Conservation (phyloP, 1,140 invertebrate genomes). For the Heliothis virescens region DNA sequence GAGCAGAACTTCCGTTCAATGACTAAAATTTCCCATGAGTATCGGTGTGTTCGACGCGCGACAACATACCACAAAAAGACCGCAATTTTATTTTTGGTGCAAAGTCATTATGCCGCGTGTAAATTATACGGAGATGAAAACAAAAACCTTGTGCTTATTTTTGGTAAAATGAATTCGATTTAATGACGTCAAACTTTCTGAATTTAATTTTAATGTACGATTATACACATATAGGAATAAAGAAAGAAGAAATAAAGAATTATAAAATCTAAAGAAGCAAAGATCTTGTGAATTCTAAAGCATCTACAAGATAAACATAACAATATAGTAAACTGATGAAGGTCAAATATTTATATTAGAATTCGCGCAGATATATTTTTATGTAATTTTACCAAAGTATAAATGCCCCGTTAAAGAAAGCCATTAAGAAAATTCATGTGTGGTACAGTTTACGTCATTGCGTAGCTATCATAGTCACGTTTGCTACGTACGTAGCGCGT, state of each 20-base stretch:
- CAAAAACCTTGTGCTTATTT: background rate
- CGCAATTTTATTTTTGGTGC: constrained; percentile 32
- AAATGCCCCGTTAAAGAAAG: background rate
- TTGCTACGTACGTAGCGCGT: constrained; percentile 19
- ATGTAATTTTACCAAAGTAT: too few relatives aligned
- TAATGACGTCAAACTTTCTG: too few relatives aligned
- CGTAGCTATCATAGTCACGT: background rate
- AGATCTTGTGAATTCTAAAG: too few relatives aligned
- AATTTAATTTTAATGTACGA: too few relatives aligned
- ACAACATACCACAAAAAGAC: constrained; percentile 14
- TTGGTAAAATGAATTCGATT: too few relatives aligned
- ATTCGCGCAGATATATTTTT: too few relatives aligned
- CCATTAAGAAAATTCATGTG: background rate
- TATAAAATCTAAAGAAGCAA: too few relatives aligned
- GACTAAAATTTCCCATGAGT: constrained; percentile 48
- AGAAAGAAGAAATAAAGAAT: too few relatives aligned
- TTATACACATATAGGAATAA: too few relatives aligned
- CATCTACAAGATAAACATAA: too few relatives aligned
- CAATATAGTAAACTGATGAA: too few relatives aligned
- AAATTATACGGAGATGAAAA: background rate
- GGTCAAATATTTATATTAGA: too few relatives aligned
- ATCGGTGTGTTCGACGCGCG: constrained; percentile 27
- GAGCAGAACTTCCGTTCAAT: constrained; percentile 36
- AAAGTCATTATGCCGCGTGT: background rate
- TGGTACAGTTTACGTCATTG: background rate